Evolutionary conservation across 2,797 vertebrate species (phyloP).

Genomic region (Champsocephalus gunnari): DNA sequence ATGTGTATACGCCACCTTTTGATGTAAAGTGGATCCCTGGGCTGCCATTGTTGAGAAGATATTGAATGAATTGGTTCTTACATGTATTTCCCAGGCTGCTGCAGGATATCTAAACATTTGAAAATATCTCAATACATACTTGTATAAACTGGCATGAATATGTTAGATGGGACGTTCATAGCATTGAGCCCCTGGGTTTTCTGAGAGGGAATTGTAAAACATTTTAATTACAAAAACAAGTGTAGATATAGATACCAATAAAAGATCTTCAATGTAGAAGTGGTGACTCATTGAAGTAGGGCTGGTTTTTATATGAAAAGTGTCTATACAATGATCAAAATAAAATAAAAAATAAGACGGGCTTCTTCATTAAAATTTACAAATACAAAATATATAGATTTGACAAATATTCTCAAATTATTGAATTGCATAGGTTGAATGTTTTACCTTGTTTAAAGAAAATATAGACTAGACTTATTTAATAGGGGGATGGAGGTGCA

Average conservation of each 20-base stretch:
- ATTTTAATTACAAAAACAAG: too few relatives aligned
- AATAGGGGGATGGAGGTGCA: too few relatives aligned
- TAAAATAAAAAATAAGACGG: background rate
- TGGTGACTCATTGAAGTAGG: background rate
- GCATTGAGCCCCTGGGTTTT: conserved; percentile 31
- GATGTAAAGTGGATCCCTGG: conserved; percentile 49
- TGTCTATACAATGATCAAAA: background rate
- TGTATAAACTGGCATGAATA: conserved; percentile 43
- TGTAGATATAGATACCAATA: background rate
- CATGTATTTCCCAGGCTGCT: conserved; percentile 64
- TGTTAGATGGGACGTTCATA: conserved; percentile 31
- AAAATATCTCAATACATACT: conserved; percentile 49
- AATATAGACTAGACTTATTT: background rate
- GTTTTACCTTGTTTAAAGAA: background rate
- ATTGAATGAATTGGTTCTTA: conserved; percentile 43
- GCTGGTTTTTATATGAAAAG: background rate
- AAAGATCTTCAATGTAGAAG: background rate
- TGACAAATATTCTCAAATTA: background rate
- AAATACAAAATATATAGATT: background rate
- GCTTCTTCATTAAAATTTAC: background rate
- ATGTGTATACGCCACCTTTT: conserved; percentile 42
- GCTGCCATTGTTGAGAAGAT: conserved; percentile 46
- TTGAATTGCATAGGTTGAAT: background rate
- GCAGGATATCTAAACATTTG: conserved; percentile 47
- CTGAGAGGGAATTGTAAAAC: background rate